Evolutionary conservation across 2,113 vertebrate genomes (phyloP), one percentile per base, ranked within the genome.

Genomic region (Strix uralensis): DNA sequence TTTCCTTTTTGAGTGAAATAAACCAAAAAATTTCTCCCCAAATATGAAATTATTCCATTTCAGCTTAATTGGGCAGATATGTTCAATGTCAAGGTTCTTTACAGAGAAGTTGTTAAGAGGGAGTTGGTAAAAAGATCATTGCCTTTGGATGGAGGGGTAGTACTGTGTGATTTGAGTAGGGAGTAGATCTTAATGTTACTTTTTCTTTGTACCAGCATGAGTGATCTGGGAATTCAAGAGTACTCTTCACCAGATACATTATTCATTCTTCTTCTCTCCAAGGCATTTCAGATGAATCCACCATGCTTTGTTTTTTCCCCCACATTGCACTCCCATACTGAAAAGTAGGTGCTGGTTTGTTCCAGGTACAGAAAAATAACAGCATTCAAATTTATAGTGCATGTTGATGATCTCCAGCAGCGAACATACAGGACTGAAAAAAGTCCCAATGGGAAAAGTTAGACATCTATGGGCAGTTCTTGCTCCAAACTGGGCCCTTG

Each of bases 1-100:
- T 83, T 86, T 92, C 51, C 18, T 40, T 88, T 93, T 77, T 55
- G 14, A 81, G 11, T 55, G 59, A 83, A 92, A 57, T 47, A 80
- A 83, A 81, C 19, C 18, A 74, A 67, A 78, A 21, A 13, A 51
- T 30, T 66, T 15, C 1, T 38, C 29, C 49, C 27, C 1, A 23
- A 40, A 67, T 73, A n/a, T 8, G 25, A 30, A 90, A 78, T 55
- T 0, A n/a, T 73, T 84, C 34, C 13, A 18, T 86, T 80, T 86
- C 46, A 70, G 21, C 22, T 30, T 70, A 38, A 25, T 29, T 1
- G 1, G 23, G 51, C 51, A 94, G 62, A 21, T 77, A 40, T 1
- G 1, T 54, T 86, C 67, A 78, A 32, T 36, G 67, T 83, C 34
- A 54, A 57, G 55, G 13, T 38, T 74, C 8, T 86, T 75, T 57